Evolutionary conservation across 1,140 invertebrate species (phyloP), one percentile per base, ranked within the genome.

Genomic region (Atopsyche davidsoni): DNA sequence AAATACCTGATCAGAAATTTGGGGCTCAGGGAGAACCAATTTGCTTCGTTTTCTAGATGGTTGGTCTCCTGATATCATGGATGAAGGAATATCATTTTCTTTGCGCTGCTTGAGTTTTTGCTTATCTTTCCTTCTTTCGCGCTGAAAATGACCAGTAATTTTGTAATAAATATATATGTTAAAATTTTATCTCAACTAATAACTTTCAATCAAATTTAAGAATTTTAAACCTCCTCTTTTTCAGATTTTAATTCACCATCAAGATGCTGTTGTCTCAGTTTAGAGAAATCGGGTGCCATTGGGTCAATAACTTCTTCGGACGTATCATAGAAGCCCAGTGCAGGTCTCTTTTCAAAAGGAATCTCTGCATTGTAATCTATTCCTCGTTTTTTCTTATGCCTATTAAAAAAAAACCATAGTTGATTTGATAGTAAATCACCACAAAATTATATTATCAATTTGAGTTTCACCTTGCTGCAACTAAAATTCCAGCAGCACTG

Each of bases 311-410:
- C 71, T 68, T 98, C 95, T 43, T 86, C 84, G 0, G 89, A 83
- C 0, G 93, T 96, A 64, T 98, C 93, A 67, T 96, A 94, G 67
- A 98, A 96, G 4, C 95, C 95, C 14, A 81, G 51, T 0, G 92
- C 85, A 4, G 95, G 93, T 43, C 80, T 79, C 70, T 98, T 98
- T 64, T 98, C 92, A 77, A 98, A 98, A 1, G 96, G 94, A 61
- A 99, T 92, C 73, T 99, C 97, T 0, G 86, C 81, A 73, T 98
- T 99, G 68, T 99, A 99, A 70, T 99, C 93, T 7, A 99, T 89
- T 4, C 92, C 88, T 10, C 86, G 81, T 64, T 92, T 92, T 55
- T 82, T 83, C 59, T 87, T 87, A 58, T 86, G 83, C 18, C 80
- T 74, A 36, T 43, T 41, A 49, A 45, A 43, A 24, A 48, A 31